phyloP scores from a whole-genome alignment of 1,140 invertebrate genomes.

The Nylanderia fulva region DNA sequence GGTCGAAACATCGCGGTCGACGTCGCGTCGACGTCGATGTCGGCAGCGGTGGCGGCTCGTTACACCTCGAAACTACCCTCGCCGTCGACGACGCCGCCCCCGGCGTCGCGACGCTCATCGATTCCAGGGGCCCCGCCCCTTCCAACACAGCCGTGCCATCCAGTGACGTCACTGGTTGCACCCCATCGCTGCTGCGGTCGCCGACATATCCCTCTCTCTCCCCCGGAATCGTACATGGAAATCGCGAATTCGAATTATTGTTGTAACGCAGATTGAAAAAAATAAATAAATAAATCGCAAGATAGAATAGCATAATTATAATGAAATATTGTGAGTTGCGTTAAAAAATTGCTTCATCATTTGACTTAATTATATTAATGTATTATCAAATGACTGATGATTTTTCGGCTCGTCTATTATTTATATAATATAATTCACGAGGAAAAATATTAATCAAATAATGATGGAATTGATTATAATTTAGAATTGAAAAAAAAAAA shows the following conservation, averaged over 20 bases:
- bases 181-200: constrained; percentile 78
- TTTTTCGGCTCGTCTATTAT: too few relatives aligned
- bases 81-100: constrained; percentile 56
- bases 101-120: constrained; percentile 74
- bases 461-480: too few relatives aligned
- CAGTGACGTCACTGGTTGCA: constrained; percentile 80
- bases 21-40: constrained; percentile 32
- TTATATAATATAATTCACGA: not conserved
- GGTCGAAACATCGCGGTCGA: constrained; percentile 48
- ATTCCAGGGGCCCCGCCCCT: constrained; percentile 77
- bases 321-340: constrained; percentile 10
- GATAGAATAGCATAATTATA: constrained; percentile 10
- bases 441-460: not conserved
- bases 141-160: constrained; percentile 63
- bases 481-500: too few relatives aligned
- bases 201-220: constrained; percentile 24
- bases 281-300: not conserved
- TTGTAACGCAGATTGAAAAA: constrained; percentile 1
- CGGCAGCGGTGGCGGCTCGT: constrained; percentile 53
- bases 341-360: not conserved
- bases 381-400: too few relatives aligned
- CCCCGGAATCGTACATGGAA: not conserved
- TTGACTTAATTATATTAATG: constrained; percentile 41
- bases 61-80: too few relatives aligned
- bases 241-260: constrained; percentile 24